phyloP scores from a whole-genome alignment of 2,888 invertebrate species.

The Apomyelois bistriatella region DNA sequence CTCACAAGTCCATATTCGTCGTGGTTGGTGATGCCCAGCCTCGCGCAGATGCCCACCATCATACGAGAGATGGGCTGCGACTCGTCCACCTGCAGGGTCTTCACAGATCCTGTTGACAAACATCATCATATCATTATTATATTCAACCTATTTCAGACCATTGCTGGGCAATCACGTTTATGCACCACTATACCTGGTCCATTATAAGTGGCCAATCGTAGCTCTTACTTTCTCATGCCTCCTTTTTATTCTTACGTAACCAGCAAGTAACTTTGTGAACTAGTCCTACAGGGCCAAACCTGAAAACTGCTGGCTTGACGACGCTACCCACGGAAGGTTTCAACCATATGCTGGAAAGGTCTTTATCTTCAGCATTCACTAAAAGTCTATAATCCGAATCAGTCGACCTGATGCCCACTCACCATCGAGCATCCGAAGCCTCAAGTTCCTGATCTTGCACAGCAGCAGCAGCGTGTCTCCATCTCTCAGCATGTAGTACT shows the following conservation, averaged over 20 bases:
- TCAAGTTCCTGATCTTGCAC: constrained; percentile 91
- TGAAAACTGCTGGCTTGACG: no score
- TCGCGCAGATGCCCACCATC: constrained; percentile 98
- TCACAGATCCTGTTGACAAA: constrained; percentile 82
- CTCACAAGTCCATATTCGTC: constrained; percentile 93
- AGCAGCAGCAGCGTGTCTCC: constrained; percentile 88
- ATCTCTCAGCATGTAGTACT: constrained; percentile 96
- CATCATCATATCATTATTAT: not conserved
- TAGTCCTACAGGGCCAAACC: no score
- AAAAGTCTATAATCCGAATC: no score
- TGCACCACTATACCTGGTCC: no score
- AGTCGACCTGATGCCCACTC: constrained; percentile 27
- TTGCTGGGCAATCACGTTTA: not conserved
- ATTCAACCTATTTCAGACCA: not conserved
- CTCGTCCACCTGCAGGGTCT: constrained; percentile 97
- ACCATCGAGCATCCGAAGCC: constrained; percentile 96
- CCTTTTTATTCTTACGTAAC: no score
- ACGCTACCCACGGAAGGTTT: no score
- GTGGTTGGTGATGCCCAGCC: constrained; percentile 98
- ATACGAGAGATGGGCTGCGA: constrained; percentile 96
- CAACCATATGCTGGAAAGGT: no score
- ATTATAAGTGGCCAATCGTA: no score
- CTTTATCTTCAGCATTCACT: no score
- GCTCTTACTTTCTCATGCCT: no score
- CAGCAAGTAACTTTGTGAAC: no score